Evolutionary conservation across 2,113 vertebrate genomes (phyloP).

Genomic region (Azemiops feae): DNA sequence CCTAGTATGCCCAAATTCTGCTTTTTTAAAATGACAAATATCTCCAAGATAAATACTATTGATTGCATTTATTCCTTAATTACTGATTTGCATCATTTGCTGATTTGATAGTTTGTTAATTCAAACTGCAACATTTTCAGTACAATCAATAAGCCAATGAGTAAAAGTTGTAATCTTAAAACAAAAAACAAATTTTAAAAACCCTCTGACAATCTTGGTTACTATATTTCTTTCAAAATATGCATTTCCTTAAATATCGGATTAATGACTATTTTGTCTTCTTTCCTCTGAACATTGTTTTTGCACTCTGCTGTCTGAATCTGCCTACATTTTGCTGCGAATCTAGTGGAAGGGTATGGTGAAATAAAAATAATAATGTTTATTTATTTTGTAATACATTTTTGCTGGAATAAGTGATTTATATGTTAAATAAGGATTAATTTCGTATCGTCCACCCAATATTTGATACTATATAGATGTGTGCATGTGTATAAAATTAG

Average conservation of each 20-base stretch:
- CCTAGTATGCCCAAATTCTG: conserved; percentile 39
- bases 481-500: not conserved
- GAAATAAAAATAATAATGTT: conserved; percentile 11
- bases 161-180: not conserved
- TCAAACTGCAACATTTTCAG: not conserved
- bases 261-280: conserved; percentile 57
- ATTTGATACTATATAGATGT: not conserved
- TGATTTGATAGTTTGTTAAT: conserved; percentile 45
- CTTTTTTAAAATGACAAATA: conserved; percentile 52
- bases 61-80: conserved; percentile 25
- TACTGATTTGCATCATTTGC: conserved; percentile 49
- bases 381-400: conserved; percentile 5
- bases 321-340: conserved; percentile 65
- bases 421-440: not conserved
- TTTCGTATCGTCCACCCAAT: not conserved
- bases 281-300: conserved; percentile 51
- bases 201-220: conserved; percentile 9
- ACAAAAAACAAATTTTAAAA: not conserved
- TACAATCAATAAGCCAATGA: conserved; percentile 3
- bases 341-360: conserved; percentile 40
- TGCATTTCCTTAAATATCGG: conserved; percentile 62
- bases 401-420: conserved; percentile 15
- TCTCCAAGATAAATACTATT: conserved; percentile 32
- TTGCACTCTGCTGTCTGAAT: conserved; percentile 56
- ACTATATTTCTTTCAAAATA: conserved; percentile 43